phyloP scores from a whole-genome alignment of 2,797 vertebrate genomes.

The Anomalospiza imberbis region DNA sequence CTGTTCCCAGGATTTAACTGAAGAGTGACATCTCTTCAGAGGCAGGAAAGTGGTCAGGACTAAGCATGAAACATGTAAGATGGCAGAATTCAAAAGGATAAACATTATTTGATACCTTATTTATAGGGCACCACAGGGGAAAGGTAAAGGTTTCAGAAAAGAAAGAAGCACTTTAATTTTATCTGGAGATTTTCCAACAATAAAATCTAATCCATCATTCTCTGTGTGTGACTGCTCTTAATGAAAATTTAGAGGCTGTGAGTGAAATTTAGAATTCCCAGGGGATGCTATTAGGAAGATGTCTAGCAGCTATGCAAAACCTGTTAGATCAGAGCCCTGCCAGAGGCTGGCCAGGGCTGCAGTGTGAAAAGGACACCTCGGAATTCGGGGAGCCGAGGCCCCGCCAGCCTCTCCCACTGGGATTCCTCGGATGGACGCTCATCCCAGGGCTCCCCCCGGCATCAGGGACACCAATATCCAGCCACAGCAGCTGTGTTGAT shows the following conservation, averaged over 20 bases:
- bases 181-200: conserved; percentile 72
- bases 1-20: not conserved
- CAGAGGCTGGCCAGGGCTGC: not conserved
- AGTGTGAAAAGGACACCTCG: not conserved
- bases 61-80: not conserved
- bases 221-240: conserved; percentile 67
- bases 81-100: conserved; percentile 34
- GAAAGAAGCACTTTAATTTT: conserved; percentile 68
- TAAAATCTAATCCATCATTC: conserved; percentile 72
- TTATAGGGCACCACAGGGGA: conserved; percentile 33
- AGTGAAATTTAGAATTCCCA: conserved; percentile 70
- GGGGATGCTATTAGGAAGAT: conserved; percentile 61
- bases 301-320: conserved; percentile 55
- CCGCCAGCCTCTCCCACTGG: rapidly evolving
- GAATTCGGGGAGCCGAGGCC: not conserved
- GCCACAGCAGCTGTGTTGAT: rapidly evolving
- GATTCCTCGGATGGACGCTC: rapidly evolving
- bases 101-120: conserved; percentile 45
- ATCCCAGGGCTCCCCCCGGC: not conserved
- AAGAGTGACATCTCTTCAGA: conserved; percentile 46
- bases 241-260: conserved; percentile 71
- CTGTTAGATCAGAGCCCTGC: conserved; percentile 35
- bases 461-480: not conserved
- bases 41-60: not conserved
- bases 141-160: conserved; percentile 45